Conservation (phyloP, 1,140 invertebrate genomes). For the Drosophila pectinifera region DNA sequence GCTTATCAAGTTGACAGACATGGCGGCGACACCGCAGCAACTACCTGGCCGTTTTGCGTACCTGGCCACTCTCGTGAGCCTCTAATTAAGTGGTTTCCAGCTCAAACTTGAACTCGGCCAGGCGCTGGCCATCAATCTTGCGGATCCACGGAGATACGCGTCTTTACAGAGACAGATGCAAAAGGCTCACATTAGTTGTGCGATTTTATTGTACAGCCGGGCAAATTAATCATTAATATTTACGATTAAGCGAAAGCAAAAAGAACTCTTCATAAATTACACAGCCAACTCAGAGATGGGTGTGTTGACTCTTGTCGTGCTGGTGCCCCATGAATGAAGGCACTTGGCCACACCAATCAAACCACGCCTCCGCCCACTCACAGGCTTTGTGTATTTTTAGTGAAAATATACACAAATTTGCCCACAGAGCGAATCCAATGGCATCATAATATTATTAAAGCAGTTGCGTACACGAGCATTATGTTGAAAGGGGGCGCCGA, state of each 20-base stretch:
- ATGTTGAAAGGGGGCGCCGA: slow-evolving; percentile 3
- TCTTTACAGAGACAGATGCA: slow-evolving; percentile 1
- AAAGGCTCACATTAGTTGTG: slow-evolving; percentile 32
- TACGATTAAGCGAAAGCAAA: slow-evolving; percentile 50
- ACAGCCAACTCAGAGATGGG: slow-evolving; percentile 6
- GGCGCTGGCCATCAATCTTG: slow-evolving; percentile 65
- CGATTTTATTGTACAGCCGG: slow-evolving; percentile 37
- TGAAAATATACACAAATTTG: slow-evolving; percentile 76
- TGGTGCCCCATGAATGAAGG: slow-evolving; percentile 67
- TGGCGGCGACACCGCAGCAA: slow-evolving; percentile 36
- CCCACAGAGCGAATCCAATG: slow-evolving; percentile 53
- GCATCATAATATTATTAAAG: slow-evolving; percentile 72
- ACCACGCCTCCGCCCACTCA: slow-evolving; percentile 19
- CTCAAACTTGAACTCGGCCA: slow-evolving; percentile 24
- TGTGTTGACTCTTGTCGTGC: slow-evolving; percentile 68
- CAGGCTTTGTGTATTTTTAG: slow-evolving; percentile 65
- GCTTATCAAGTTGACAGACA: slow-evolving; percentile 77
- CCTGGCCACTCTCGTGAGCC: slow-evolving; percentile 36
- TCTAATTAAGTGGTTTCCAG: slow-evolving; percentile 69
- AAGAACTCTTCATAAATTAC: slow-evolving; percentile 70
- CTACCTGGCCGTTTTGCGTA: slow-evolving; percentile 12
- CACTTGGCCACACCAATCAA: slow-evolving; percentile 75
- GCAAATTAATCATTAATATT: slow-evolving; percentile 76
- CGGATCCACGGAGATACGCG: slow-evolving; percentile 13
- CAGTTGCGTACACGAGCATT: slow-evolving; percentile 23